Evolutionary conservation across 2,113 vertebrate genomes (phyloP), one percentile per base, ranked within the genome.

Genomic region (Pelmatolapia mariae): DNA sequence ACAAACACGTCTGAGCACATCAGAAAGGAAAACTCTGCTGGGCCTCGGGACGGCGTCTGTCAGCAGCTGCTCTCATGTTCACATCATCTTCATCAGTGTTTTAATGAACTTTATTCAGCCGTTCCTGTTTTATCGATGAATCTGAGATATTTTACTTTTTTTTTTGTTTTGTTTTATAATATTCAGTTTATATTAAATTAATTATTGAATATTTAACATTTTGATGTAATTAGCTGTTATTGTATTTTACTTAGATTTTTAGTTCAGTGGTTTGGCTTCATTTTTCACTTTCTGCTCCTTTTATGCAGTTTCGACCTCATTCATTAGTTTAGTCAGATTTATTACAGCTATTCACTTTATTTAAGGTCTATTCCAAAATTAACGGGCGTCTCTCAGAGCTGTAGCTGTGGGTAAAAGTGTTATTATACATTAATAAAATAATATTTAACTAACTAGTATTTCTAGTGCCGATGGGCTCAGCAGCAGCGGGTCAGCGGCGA

Each of bases 401-500:
- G 59, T 59, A 59, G 8, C 56, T 29, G 26, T 19, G 1, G 57
- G 57, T 10, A 6, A 31, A 36, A 0, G 3, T 7, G 59, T 66
- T 36, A 10, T 66, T 36, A n/a, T 3, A 38, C 18, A 5, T 38
- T 12, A 8, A n/a, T 7, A 38, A 38, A 38, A 66, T 66, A 36
- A 36, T 38, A 12, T 4, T 68, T 40, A 15, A 15, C 56, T 15
- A 26, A 26, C 56, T 8, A 24, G 63, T 43, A 24, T 24, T 43
- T 24, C n/a, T 9, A 9, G 19, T 40, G 36, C n/a, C 0, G 1
- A 24, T 40, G 36, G n/a, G 36, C 12, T 40, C 36, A 38, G 61
- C 61, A 11, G 59, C 29, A 5, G 10, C 31, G 1, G 9, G 10
- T 38, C 31, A 7, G 18, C 6, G 4, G 15, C 8, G 4, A 63